These are phyloP conservation scores for Apamea epomidion DNA, from an alignment of 2,888 invertebrate genomes.

Conservation along the genomic window DNA sequence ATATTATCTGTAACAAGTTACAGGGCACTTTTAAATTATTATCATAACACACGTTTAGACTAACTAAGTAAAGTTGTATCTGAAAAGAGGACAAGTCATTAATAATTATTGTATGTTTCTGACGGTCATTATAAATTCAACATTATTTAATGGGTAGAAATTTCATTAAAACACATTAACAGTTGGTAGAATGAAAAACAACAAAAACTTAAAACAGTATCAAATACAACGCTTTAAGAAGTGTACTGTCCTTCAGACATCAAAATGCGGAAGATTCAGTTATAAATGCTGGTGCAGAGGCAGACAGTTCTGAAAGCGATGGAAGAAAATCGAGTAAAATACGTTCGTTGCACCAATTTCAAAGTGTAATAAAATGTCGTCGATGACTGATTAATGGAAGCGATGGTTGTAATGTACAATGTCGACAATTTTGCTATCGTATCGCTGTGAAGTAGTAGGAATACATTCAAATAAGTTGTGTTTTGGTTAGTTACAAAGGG, in stretches of 20 bases:
- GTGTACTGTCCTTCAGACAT: constrained; percentile 51
- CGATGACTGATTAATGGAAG: constrained; percentile 86
- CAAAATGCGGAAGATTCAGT: constrained; percentile 64
- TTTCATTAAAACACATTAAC: constrained; percentile 41
- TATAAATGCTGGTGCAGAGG: constrained; percentile 50
- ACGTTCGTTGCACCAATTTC: constrained; percentile 88
- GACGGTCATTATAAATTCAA: constrained; percentile 42
- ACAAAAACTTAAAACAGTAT: constrained; percentile 49
- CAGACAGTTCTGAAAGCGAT: constrained; percentile 65
- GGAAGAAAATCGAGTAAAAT: constrained; percentile 53
- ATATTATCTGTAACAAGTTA: constrained; percentile 66
- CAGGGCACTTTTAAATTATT: constrained; percentile 52
- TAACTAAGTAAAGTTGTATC: constrained; percentile 54
- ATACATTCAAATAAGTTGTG: constrained; percentile 88
- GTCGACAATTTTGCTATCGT: constrained; percentile 84
- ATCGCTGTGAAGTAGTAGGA: constrained; percentile 85
- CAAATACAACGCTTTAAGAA: constrained; percentile 63
- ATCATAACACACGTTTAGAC: constrained; percentile 44
- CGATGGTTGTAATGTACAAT: constrained; percentile 89
- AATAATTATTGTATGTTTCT: constrained; percentile 41
- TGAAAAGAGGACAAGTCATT: constrained; percentile 62
- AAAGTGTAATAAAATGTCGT: constrained; percentile 76
- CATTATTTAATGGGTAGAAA: constrained; percentile 32
- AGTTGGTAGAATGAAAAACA: constrained; percentile 42
- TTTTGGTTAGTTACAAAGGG: constrained; percentile 88